phyloP scores from a whole-genome alignment of 2,113 vertebrate genomes.

The Arizona elegans region DNA sequence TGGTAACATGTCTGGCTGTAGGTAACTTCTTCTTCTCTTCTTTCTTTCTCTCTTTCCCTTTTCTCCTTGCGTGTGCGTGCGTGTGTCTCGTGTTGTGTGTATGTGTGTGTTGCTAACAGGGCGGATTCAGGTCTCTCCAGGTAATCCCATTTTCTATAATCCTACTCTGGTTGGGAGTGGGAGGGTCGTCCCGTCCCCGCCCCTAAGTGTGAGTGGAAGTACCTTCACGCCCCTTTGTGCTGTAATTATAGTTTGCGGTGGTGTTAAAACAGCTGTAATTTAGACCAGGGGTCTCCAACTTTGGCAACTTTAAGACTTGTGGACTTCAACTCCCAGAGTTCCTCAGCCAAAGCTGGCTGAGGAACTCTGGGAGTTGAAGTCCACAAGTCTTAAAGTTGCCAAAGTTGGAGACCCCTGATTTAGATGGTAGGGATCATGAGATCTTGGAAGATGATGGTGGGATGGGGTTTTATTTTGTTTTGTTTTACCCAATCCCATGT shows the following conservation, averaged over 20 bases:
- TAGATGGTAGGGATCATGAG: background rate
- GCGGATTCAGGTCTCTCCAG: slow-evolving; percentile 98
- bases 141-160: slow-evolving; percentile 76
- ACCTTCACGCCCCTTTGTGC: background rate
- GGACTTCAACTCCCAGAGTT: too few relatives aligned
- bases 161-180: background rate
- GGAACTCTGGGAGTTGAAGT: too few relatives aligned
- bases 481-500: background rate
- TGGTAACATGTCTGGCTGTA: slow-evolving; percentile 44
- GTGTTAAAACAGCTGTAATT: background rate
- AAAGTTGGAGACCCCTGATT: background rate
- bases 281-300: too few relatives aligned
- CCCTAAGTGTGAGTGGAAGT: fast-evolving
- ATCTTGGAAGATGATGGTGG: too few relatives aligned
- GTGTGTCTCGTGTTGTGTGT: slow-evolving; percentile 58
- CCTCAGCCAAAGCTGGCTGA: too few relatives aligned
- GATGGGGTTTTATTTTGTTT: background rate
- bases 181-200: background rate
- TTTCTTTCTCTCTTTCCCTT: slow-evolving; percentile 52
- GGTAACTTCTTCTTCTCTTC: slow-evolving; percentile 72
- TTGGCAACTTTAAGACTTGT: too few relatives aligned
- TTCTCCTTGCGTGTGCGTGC: slow-evolving; percentile 59
- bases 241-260: background rate
- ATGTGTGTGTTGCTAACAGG: slow-evolving; percentile 82
- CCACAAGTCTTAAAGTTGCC: too few relatives aligned